Conservation (phyloP, 2,888 invertebrate genomes). For the Drosophila monieri region DNA sequence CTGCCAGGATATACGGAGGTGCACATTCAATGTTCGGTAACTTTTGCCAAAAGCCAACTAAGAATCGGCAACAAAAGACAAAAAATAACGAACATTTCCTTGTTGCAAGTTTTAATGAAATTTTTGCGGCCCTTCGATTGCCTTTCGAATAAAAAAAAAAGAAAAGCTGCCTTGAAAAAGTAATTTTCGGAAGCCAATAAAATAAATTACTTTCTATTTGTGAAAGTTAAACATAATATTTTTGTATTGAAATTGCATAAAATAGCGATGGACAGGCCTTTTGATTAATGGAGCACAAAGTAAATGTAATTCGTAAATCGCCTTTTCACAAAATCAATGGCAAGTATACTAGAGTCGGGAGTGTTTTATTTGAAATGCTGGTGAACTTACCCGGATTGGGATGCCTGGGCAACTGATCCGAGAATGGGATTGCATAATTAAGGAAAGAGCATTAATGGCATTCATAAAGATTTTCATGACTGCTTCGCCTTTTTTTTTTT, state of each 20-base stretch:
- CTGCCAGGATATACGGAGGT: conserved; percentile 13
- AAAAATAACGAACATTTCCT: conserved; percentile 28
- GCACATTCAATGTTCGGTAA: conserved; percentile 24
- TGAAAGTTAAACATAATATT: background rate
- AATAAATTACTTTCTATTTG: conserved; percentile 7
- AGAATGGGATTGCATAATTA: conserved; percentile 46
- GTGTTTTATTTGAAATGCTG: conserved; percentile 15
- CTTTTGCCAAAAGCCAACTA: conserved; percentile 15
- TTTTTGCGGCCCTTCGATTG: conserved; percentile 28
- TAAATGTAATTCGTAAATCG: conserved; percentile 61
- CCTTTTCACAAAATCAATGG: conserved; percentile 36
- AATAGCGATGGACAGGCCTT: conserved; percentile 32
- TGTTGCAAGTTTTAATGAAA: conserved; percentile 52
- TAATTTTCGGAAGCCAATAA: background rate
- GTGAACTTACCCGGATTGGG: conserved; percentile 72
- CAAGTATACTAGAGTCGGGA: background rate
- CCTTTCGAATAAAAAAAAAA: background rate
- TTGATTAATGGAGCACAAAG: conserved; percentile 74
- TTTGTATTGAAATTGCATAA: conserved; percentile 1
- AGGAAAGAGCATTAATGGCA: conserved; percentile 46
- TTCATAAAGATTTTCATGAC: conserved; percentile 51
- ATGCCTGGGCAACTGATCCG: conserved; percentile 66
- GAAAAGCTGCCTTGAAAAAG: background rate
- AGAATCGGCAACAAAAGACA: conserved; percentile 25
- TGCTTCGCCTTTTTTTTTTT: conserved; percentile 23